Evolutionary conservation across 2,113 vertebrate species (phyloP).

Genomic region (Oenanthe melanoleuca): DNA sequence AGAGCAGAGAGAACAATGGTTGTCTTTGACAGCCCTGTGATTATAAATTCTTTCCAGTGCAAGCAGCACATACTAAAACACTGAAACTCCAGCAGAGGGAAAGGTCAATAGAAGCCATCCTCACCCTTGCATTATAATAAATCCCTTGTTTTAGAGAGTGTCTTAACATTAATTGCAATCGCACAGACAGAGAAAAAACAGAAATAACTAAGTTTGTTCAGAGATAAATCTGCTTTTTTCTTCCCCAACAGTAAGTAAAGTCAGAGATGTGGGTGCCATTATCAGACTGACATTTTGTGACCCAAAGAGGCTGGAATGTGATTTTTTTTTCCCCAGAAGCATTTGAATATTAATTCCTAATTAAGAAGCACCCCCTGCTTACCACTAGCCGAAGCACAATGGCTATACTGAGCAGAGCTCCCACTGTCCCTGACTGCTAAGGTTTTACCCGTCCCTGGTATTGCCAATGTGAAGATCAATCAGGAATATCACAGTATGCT

Average conservation of each 20-base stretch:
- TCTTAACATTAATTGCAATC: constrained; percentile 72
- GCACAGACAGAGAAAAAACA: constrained; percentile 61
- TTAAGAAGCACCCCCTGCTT: constrained; percentile 24
- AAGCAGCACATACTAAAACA: constrained; percentile 82
- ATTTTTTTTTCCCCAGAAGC: not conserved
- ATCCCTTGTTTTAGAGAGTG: constrained; percentile 73
- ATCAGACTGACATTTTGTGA: constrained; percentile 32
- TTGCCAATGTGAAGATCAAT: not conserved
- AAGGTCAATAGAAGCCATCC: constrained; percentile 82
- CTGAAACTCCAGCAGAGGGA: constrained; percentile 78
- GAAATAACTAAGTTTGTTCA: constrained; percentile 71
- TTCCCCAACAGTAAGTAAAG: constrained; percentile 21
- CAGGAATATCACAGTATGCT: not conserved
- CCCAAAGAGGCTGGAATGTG: constrained; percentile 30
- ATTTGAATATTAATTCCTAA: constrained; percentile 56
- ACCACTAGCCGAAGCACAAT: not conserved
- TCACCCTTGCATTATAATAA: constrained; percentile 75
- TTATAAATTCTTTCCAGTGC: constrained; percentile 86
- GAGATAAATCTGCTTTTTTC: constrained; percentile 67
- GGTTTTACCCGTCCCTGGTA: not conserved
- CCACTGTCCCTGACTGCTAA: not conserved
- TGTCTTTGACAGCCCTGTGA: constrained; percentile 82
- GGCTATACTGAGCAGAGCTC: not conserved
- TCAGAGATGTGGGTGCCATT: constrained; percentile 26
- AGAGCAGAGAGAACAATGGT: constrained; percentile 81